These are phyloP conservation scores for Oplegnathus fasciatus DNA, from an alignment of 2,113 vertebrate species.

Conservation along the genomic window DNA sequence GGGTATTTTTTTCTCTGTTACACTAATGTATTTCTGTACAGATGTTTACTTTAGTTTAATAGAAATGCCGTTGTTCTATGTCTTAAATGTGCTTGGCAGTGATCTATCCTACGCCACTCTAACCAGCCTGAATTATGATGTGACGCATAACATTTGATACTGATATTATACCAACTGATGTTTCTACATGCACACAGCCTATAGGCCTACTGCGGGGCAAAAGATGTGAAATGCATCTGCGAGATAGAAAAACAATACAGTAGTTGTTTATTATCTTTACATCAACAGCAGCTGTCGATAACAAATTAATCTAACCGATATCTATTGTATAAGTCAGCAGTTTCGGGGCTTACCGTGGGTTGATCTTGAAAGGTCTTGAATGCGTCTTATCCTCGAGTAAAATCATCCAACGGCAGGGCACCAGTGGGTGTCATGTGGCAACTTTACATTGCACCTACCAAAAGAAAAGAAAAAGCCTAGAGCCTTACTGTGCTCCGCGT, in stretches of 20 bases:
- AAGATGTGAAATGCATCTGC: neutral
- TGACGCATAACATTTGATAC: constrained; percentile 71
- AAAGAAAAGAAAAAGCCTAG: constrained; percentile 28
- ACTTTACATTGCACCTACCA: constrained; percentile 81
- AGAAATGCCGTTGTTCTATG: constrained; percentile 17
- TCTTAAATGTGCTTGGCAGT: constrained; percentile 39
- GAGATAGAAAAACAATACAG: constrained; percentile 3
- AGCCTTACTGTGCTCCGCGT: constrained; percentile 16
- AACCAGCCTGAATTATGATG: constrained; percentile 53
- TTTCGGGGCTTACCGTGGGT: constrained; percentile 82
- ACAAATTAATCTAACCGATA: neutral
- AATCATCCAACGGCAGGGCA: constrained; percentile 75
- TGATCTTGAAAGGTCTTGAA: constrained; percentile 71
- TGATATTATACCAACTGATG: constrained; percentile 41
- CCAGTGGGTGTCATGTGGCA: constrained; percentile 76
- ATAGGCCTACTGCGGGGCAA: neutral
- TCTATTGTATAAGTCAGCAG: constrained; percentile 68
- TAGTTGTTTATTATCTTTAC: neutral
- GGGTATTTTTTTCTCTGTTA: neutral
- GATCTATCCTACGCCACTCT: constrained; percentile 43
- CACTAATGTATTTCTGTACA: neutral
- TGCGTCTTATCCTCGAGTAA: constrained; percentile 75
- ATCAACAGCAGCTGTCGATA: neutral
- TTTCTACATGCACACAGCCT: constrained; percentile 47
- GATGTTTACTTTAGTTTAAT: constrained; percentile 13